Conservation (phyloP, 2,113 vertebrate species). For the Oriolus oriolus region DNA sequence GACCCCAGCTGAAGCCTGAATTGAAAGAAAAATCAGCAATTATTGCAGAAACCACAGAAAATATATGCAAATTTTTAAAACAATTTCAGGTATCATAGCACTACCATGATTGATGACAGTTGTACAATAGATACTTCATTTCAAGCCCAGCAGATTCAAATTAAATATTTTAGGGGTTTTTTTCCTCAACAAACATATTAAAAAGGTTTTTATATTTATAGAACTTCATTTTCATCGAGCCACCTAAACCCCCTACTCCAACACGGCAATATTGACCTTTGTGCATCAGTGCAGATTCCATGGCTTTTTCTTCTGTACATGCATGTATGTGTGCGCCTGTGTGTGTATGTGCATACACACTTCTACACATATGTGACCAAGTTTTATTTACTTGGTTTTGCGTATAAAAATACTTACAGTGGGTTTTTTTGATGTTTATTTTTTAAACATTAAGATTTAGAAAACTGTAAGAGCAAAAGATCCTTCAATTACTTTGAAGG, state of each 20-base stretch:
- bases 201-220: neutral
- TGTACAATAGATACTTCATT: neutral
- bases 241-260: neutral
- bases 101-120: neutral
- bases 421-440: neutral
- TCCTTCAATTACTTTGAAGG: neutral
- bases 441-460: neutral
- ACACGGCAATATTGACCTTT: neutral
- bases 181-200: neutral
- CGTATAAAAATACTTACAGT: neutral
- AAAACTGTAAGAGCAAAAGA: neutral
- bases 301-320: neutral
- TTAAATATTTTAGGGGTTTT: neutral
- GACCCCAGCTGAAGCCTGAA: neutral
- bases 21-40: neutral
- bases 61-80: neutral
- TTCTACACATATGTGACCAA: neutral
- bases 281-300: neutral
- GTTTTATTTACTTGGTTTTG: neutral
- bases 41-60: neutral
- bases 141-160: neutral
- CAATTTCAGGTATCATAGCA: neutral
- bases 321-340: accelerated
- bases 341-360: accelerated
- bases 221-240: neutral